Conservation (phyloP, 2,888 invertebrate species). For the Xestobium rufovillosum region DNA sequence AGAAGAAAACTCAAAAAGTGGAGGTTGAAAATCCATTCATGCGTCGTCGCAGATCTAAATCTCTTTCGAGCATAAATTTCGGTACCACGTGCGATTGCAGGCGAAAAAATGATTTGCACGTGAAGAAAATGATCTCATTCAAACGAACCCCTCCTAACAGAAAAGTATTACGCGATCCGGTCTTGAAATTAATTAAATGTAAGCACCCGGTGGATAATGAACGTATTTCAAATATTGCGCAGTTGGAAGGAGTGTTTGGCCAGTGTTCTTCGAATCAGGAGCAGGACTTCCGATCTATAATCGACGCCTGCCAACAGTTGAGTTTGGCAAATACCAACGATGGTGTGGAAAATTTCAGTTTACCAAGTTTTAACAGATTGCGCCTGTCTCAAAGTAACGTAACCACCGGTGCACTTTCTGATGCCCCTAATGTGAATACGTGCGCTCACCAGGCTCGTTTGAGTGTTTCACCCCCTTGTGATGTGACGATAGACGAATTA, state of each 20-base stretch:
- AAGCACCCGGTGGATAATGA: constrained; percentile 18
- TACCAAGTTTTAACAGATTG: constrained; percentile 34
- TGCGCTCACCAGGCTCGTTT: constrained; percentile 71
- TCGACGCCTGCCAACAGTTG: constrained; percentile 40
- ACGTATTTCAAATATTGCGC: not conserved
- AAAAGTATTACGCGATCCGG: constrained; percentile 51
- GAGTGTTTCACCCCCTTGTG: constrained; percentile 61
- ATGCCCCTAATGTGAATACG: constrained; percentile 34
- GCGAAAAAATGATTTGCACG: constrained; percentile 26
- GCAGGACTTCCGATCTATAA: constrained; percentile 40
- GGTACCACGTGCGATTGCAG: constrained; percentile 34
- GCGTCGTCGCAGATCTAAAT: constrained; percentile 38
- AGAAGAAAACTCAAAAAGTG: constrained; percentile 12
- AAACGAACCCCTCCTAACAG: constrained; percentile 32
- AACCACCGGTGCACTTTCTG: constrained; percentile 17
- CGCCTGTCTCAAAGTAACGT: constrained; percentile 23
- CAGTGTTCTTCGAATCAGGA: constrained; percentile 30
- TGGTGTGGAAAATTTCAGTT: constrained; percentile 30
- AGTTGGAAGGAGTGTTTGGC: constrained; percentile 33
- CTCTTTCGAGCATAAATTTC: constrained; percentile 38
- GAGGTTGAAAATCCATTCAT: constrained; percentile 36
- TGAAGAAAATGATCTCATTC: constrained; percentile 35
- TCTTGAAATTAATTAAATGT: constrained; percentile 46
- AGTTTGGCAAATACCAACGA: constrained; percentile 34
- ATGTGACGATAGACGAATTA: constrained; percentile 88